Conservation (phyloP, 2,888 invertebrate species). For the Balanococcus diminutus region DNA sequence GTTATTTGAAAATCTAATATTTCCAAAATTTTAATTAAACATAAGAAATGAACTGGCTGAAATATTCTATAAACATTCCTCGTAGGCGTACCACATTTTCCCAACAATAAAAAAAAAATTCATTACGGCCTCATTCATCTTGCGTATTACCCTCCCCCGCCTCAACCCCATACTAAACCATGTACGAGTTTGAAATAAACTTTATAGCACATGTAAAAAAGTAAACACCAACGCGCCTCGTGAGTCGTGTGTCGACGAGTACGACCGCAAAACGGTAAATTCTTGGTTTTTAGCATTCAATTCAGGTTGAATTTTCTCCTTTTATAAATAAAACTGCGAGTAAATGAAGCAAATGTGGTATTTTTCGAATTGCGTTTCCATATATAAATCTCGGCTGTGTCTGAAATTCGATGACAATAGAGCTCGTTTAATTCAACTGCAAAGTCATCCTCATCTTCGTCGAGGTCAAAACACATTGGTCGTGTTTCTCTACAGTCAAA, state of each 20-base stretch:
- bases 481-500: neutral
- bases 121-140: neutral
- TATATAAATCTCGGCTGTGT: neutral
- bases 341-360: slow-evolving; percentile 29
- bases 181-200: neutral
- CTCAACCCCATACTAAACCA: no score
- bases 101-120: neutral
- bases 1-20: neutral
- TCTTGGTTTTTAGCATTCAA: slow-evolving; percentile 27
- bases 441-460: neutral
- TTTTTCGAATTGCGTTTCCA: neutral
- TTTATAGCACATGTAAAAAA: slow-evolving; percentile 13
- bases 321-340: slow-evolving; percentile 8
- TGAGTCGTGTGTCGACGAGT: no score
- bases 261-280: neutral
- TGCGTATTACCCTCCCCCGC: neutral
- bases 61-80: neutral
- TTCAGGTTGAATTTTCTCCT: slow-evolving; percentile 15
- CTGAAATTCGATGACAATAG: slow-evolving; percentile 24
- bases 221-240: neutral
- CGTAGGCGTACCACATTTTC: neutral
- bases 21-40: neutral
- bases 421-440: slow-evolving; percentile 28
- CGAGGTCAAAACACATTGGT: neutral
- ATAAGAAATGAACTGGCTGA: neutral